Conservation (phyloP, 2,797 vertebrate species). For the Sebastes minor region DNA sequence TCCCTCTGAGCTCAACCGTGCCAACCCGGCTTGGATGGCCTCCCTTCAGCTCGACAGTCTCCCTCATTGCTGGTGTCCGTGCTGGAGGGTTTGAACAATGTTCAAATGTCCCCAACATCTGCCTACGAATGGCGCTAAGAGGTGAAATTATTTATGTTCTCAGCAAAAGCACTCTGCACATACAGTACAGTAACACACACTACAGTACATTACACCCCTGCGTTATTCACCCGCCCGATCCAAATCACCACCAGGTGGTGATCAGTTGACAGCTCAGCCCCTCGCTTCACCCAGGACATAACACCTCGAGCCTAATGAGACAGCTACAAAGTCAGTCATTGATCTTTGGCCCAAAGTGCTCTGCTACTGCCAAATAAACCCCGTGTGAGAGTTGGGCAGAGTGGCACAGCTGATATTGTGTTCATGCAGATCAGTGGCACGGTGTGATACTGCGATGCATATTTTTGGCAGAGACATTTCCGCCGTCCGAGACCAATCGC, state of each 20-base stretch:
- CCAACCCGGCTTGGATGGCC: constrained; percentile 27
- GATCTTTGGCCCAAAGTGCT: constrained; percentile 68
- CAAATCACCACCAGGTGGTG: constrained; percentile 55
- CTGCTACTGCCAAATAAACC: constrained; percentile 48
- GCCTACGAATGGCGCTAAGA: background rate
- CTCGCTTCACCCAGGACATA: constrained; percentile 57
- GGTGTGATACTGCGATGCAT: background rate
- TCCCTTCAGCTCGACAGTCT: constrained; percentile 26
- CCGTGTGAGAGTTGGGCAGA: constrained; percentile 40
- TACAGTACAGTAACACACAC: background rate
- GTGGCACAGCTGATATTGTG: constrained; percentile 37
- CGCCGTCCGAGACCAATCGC: constrained; percentile 11
- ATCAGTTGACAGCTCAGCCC: constrained; percentile 56
- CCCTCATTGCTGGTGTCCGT: constrained; percentile 16
- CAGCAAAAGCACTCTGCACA: background rate
- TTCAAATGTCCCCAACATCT: constrained; percentile 10
- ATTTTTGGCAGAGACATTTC: constrained; percentile 6
- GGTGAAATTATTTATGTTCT: background rate
- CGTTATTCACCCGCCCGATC: constrained; percentile 31
- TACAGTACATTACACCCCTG: background rate
- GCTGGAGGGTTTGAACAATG: constrained; percentile 3
- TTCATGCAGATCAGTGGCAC: constrained; percentile 33
- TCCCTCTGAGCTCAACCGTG: background rate
- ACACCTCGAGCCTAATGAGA: constrained; percentile 70
- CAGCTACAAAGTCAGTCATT: constrained; percentile 65